Evolutionary conservation across 2,113 vertebrate genomes (phyloP).

Genomic region (Takifugu flavidus): DNA sequence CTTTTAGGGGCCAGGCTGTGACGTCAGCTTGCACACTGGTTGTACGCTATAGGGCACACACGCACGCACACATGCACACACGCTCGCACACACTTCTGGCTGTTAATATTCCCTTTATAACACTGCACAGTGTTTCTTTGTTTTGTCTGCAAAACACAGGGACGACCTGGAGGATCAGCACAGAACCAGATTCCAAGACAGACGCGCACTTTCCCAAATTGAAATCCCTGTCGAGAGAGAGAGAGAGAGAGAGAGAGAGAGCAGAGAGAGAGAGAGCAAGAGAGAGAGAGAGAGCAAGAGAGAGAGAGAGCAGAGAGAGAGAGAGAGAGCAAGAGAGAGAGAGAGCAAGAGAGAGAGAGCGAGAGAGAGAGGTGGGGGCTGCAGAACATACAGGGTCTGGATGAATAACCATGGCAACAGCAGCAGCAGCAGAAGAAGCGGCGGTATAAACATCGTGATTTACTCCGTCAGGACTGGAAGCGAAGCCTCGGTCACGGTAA

Average conservation of each 20-base stretch:
- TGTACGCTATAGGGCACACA: slow-evolving; percentile 17
- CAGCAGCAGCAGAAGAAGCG: slow-evolving; percentile 72
- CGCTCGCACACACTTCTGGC: slow-evolving; percentile 25
- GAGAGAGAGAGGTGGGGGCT: slow-evolving; percentile 34
- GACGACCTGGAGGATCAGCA: slow-evolving; percentile 22
- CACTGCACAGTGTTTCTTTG: slow-evolving; percentile 11
- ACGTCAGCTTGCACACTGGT: slow-evolving; percentile 58
- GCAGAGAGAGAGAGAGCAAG: not conserved
- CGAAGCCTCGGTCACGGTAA: slow-evolving; percentile 10
- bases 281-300: not conserved
- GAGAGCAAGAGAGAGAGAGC: slow-evolving; percentile 3
- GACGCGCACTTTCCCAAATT: slow-evolving; percentile 54
- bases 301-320: not conserved
- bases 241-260: slow-evolving; percentile 2
- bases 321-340: not conserved
- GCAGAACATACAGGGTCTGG: slow-evolving; percentile 71
- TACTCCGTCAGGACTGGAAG: slow-evolving; percentile 19
- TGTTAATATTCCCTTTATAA: slow-evolving; percentile 47
- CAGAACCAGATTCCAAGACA: slow-evolving; percentile 42
- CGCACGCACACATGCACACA: not conserved
- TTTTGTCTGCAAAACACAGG: slow-evolving; percentile 10
- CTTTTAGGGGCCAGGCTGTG: slow-evolving; percentile 48
- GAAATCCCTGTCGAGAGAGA: slow-evolving; percentile 39
- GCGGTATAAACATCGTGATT: slow-evolving; percentile 62
- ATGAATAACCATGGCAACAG: slow-evolving; percentile 83